These are phyloP conservation scores for Drosophila insularis DNA, from an alignment of 1,140 invertebrate genomes.

Conservation along the genomic window DNA sequence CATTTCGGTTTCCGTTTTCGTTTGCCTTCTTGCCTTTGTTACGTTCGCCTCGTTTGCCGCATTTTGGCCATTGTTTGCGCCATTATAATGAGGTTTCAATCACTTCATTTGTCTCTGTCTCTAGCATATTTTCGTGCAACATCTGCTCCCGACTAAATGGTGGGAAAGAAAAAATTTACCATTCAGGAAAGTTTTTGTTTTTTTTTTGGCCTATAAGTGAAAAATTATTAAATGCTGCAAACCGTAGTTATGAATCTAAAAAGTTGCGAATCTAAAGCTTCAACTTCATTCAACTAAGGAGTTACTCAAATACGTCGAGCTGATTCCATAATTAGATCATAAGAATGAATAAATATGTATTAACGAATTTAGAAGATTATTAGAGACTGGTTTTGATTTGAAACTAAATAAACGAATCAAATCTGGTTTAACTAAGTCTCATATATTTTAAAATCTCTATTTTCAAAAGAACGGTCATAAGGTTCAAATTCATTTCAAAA, in stretches of 20 bases:
- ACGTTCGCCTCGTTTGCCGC: constrained; percentile 39
- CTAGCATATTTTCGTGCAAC: constrained; percentile 50
- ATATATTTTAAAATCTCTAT: no score
- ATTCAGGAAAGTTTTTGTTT: background rate
- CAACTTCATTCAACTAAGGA: no score
- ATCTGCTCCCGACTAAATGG: constrained; percentile 11
- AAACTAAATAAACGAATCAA: no score
- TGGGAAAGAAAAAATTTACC: background rate
- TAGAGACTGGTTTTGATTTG: no score
- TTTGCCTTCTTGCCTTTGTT: background rate
- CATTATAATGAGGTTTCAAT: constrained; percentile 78
- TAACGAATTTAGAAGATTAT: no score
- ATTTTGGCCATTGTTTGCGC: constrained; percentile 37
- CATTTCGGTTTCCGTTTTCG: background rate
- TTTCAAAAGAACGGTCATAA: no score
- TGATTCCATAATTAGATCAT: no score
- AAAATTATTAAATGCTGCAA: background rate
- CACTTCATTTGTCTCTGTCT: constrained; percentile 78
- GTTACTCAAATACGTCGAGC: no score
- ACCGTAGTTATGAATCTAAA: background rate
- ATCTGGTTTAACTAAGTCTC: no score
- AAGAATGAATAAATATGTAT: no score
- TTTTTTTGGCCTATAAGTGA: background rate
- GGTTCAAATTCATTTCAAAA: no score
- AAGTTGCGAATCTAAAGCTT: background rate